Conservation (phyloP, 2,888 invertebrate genomes). For the Pachycephus smyrnensis region DNA sequence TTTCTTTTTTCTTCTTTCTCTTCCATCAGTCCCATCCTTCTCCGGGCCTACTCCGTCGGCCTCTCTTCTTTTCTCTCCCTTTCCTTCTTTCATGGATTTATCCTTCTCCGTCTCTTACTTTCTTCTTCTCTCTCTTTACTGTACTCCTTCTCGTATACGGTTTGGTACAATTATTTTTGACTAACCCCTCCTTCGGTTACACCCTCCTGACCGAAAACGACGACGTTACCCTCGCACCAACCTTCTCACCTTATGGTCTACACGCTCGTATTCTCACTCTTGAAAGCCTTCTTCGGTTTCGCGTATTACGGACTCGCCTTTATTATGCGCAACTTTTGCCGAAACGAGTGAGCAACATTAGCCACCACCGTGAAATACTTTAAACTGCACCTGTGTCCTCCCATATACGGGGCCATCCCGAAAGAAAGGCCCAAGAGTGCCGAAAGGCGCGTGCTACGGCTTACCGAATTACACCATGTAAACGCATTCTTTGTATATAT, state of each 20-base stretch:
- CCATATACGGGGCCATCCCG: not conserved
- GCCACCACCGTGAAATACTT: slow-evolving; percentile 6
- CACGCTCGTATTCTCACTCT: slow-evolving; percentile 7
- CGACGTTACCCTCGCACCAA: slow-evolving; percentile 30
- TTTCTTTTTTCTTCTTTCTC: slow-evolving; percentile 35
- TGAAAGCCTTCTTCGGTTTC: slow-evolving; percentile 2
- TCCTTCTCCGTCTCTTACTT: slow-evolving; percentile 8
- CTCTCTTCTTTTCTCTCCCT: slow-evolving; percentile 24
- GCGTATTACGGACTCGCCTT: slow-evolving; percentile 16
- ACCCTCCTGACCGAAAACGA: slow-evolving; percentile 30
- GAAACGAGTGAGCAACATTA: not conserved
- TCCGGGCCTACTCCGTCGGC: slow-evolving; percentile 21
- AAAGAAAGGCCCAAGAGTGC: not conserved
- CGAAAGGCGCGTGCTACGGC: not conserved
- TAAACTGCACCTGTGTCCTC: not conserved
- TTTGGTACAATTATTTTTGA: slow-evolving; percentile 41
- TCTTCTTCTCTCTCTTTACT: slow-evolving; percentile 11
- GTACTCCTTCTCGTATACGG: slow-evolving; percentile 16
- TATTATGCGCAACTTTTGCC: slow-evolving; percentile 11
- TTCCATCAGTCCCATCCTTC: slow-evolving; percentile 3
- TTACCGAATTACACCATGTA: not conserved
- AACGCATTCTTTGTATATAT: not conserved
- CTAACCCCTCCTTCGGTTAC: slow-evolving; percentile 25
- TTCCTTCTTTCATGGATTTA: slow-evolving; percentile 10
- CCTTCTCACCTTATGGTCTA: not conserved